Conservation (phyloP, 2,888 invertebrate genomes). For the Euzophera pinguis region DNA sequence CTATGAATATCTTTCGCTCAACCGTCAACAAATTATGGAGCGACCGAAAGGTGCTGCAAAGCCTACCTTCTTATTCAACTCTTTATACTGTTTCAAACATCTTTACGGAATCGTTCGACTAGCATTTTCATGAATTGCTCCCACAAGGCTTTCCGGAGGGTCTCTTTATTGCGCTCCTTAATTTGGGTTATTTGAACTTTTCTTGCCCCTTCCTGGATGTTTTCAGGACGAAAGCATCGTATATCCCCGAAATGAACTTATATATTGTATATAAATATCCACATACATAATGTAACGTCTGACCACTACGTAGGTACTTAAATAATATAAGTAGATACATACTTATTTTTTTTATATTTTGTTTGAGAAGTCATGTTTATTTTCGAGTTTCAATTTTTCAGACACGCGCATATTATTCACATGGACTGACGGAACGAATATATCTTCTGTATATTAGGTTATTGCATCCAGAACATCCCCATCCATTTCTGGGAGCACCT, state of each 20-base stretch:
- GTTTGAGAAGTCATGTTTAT: too few species aligned
- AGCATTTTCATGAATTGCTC: constrained; percentile 64
- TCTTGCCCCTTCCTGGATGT: constrained; percentile 53
- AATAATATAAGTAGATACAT: too few species aligned
- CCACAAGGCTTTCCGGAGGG: constrained; percentile 62
- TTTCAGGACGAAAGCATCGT: constrained; percentile 44
- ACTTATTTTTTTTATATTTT: too few species aligned
- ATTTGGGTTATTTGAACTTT: constrained; percentile 68
- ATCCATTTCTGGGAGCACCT: constrained; percentile 65
- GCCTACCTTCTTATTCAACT: constrained; percentile 43
- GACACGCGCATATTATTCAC: constrained; percentile 13
- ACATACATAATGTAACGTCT: constrained; percentile 20
- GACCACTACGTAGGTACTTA: too few species aligned
- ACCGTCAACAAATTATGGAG: constrained; percentile 24
- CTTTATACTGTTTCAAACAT: constrained; percentile 49
- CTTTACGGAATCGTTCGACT: constrained; percentile 52
- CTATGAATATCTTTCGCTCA: constrained; percentile 16
- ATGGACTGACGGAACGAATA: constrained; percentile 28
- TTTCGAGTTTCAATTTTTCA: constrained; percentile 4
- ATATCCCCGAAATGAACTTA: constrained; percentile 33
- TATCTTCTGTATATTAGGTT: constrained; percentile 58
- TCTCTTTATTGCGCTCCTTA: constrained; percentile 64
- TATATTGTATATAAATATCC: constrained; percentile 17
- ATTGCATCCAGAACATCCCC: constrained; percentile 64
- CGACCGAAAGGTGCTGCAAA: constrained; percentile 28